Evolutionary conservation across 2,113 vertebrate species (phyloP).

Genomic region (Steatornis caripensis): DNA sequence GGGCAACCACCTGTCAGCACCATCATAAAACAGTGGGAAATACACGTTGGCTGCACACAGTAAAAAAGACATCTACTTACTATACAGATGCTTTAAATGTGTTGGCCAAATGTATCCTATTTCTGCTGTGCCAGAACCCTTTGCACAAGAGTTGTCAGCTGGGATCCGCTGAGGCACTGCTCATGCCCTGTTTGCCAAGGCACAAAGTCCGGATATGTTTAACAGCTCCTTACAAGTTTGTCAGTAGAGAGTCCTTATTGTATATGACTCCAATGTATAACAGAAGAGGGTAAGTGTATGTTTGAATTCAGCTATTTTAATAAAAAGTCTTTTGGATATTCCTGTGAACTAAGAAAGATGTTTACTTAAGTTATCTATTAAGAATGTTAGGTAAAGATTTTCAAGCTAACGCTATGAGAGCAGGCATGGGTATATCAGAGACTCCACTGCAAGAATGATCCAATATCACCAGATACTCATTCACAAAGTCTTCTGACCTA

Average conservation of each 20-base stretch:
- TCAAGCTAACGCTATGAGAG: background rate
- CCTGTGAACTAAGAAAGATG: background rate
- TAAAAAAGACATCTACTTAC: background rate
- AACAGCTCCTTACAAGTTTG: background rate
- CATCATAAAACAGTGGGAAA: background rate
- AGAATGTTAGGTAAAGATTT: background rate
- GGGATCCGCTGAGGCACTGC: background rate
- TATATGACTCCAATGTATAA: accelerated
- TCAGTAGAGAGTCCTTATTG: background rate
- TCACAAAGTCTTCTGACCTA: background rate
- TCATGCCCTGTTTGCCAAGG: background rate
- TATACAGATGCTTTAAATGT: background rate
- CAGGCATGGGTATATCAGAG: background rate
- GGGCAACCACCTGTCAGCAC: background rate
- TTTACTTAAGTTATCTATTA: background rate
- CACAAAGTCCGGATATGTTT: background rate
- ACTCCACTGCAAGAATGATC: background rate
- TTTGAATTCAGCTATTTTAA: background rate
- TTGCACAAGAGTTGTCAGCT: background rate
- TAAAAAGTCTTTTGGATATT: background rate
- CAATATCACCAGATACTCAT: background rate
- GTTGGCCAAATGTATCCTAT: background rate
- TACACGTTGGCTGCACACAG: background rate
- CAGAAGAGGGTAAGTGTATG: background rate
- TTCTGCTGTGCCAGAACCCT: background rate